Evolutionary conservation across 2,797 vertebrate species (phyloP).

Genomic region (Crossoptilon crossoptilon): DNA sequence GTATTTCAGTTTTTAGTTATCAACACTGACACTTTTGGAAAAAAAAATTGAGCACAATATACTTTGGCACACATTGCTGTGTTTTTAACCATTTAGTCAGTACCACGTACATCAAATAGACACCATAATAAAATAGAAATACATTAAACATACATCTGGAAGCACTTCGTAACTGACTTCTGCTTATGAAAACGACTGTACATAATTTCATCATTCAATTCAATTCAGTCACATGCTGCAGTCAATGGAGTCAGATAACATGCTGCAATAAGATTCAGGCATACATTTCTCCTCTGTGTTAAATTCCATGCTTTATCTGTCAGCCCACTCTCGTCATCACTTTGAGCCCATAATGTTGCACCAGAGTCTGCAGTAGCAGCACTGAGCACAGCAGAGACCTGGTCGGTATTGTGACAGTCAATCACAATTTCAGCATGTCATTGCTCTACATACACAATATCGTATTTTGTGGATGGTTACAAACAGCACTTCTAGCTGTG

Average conservation of each 20-base stretch:
- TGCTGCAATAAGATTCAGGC: neutral
- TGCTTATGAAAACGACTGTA: conserved; percentile 57
- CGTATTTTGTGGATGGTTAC: neutral
- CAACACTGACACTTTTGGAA: conserved; percentile 70
- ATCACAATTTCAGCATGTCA: neutral
- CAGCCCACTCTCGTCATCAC: neutral
- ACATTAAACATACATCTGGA: conserved; percentile 72
- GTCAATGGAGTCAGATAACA: conserved; percentile 47
- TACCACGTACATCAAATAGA: conserved; percentile 67
- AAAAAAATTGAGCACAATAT: conserved; percentile 66
- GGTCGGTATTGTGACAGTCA: rapidly evolving
- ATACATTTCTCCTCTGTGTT: neutral
- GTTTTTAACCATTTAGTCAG: conserved; percentile 75
- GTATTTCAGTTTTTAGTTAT: conserved; percentile 79
- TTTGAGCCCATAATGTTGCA: neutral
- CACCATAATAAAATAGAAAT: conserved; percentile 71
- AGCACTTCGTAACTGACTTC: conserved; percentile 69
- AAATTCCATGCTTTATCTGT: neutral
- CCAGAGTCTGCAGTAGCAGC: neutral
- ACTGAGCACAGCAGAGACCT: neutral
- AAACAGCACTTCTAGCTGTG: neutral
- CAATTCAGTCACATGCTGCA: conserved; percentile 50
- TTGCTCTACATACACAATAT: neutral
- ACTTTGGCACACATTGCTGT: conserved; percentile 58
- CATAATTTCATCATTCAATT: conserved; percentile 60